Base-by-base conservation (phyloP, 2,888 invertebrate species). In the Polydrusus pterygomalis region DNA sequence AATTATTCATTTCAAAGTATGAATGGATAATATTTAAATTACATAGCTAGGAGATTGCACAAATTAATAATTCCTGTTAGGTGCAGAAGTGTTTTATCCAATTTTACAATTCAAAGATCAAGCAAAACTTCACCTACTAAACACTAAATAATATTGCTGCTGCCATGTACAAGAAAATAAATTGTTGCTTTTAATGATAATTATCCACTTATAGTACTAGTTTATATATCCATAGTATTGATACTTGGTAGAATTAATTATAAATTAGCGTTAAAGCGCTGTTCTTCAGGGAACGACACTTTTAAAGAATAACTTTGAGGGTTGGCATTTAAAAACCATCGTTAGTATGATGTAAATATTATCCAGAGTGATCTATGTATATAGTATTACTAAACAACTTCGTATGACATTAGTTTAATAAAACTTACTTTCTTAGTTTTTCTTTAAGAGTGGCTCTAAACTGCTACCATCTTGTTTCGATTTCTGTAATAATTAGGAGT, bases 271-370 rank as follows among this genome's bases (percentile, higher is more conserved):
- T 30, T 30, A 17, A 64, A 64, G 49, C 34, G 15, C 20, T 64
- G 43, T 67, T 63, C 47, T 63, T 49, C 38, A 70, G 70, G 70
- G 70, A 70, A 70, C 70, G 9, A 13, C 70, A 63, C 63, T 63
- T 25, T 70, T 70, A 63, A 63, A 70, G 62, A 70, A 20, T 51
- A 34, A 63, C 63, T 70, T 70, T 63, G 63, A 54, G 54, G 15
- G 20, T 38, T 54, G 49, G 18, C 20, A n/a, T 62, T 20, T 43
- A 47, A 60, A 64, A 13, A 11, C 15, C 17, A 18, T 58, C 38
- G 54, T 56, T 56, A 40, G 25, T 74, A 60, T 74, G 67, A 69
- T 69, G 60, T 74, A 69, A 54, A 74, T 69, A 74, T 69, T 49
- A 54, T 65, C 40, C 20, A 43, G 51, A 72, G 47, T 72, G 54